Conservation (phyloP, 2,113 vertebrate genomes). For the Ammodytes marinus region DNA sequence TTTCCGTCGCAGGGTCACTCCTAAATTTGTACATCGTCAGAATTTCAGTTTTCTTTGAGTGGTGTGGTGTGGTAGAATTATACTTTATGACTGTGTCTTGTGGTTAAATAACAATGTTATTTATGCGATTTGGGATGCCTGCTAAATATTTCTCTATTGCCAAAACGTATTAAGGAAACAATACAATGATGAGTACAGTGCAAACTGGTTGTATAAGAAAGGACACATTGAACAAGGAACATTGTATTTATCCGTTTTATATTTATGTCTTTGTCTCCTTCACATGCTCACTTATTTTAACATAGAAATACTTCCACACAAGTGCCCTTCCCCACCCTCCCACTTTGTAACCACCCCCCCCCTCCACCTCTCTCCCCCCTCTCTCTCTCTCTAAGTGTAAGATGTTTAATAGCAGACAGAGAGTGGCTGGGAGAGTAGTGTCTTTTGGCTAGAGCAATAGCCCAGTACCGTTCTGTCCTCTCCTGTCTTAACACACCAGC, state of each 20-base stretch:
- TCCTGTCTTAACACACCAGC: constrained; percentile 81
- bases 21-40: constrained; percentile 2
- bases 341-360: background rate
- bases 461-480: constrained; percentile 80
- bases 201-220: background rate
- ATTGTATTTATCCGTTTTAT: background rate
- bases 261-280: background rate
- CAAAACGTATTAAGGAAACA: background rate
- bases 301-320: background rate
- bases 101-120: background rate
- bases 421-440: constrained; percentile 79
- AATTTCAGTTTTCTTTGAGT: background rate
- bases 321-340: constrained; percentile 3
- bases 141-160: background rate
- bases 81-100: background rate
- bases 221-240: background rate
- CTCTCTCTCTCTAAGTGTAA: constrained; percentile 70
- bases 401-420: constrained; percentile 86
- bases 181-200: background rate
- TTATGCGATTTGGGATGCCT: too few relatives aligned
- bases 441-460: constrained; percentile 81
- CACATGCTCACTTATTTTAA: constrained; percentile 8
- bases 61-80: background rate
- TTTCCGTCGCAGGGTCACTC: background rate
- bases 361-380: background rate